phyloP scores from a whole-genome alignment of 2,113 vertebrate species.

The Alouatta palliata region DNA sequence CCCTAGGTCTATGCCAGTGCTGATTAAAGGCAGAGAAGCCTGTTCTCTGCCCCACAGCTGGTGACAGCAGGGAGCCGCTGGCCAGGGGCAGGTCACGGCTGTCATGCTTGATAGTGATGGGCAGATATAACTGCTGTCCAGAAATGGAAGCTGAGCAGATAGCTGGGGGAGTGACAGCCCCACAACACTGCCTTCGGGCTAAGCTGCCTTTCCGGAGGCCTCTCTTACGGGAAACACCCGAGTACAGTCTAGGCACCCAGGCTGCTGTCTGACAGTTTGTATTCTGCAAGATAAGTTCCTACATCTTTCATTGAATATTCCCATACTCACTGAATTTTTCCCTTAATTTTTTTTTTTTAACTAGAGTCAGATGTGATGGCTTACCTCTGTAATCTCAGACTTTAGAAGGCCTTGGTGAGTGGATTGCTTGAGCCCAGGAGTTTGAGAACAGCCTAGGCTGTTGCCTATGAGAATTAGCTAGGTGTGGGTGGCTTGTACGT shows the following conservation, averaged over 20 bases:
- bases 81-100: neutral
- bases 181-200: rapidly evolving
- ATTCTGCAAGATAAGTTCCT: neutral
- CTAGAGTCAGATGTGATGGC: too few species aligned
- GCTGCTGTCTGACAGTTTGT: neutral
- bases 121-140: neutral
- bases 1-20: neutral
- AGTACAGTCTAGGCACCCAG: rapidly evolving
- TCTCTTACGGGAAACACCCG: neutral
- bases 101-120: neutral
- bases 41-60: neutral
- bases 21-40: neutral
- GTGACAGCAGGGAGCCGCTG: neutral
- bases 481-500: too few species aligned
- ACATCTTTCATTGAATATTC: neutral
- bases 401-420: too few species aligned
- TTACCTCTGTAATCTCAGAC: too few species aligned
- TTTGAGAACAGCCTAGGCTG: too few species aligned
- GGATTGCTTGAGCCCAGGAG: too few species aligned
- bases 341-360: neutral
- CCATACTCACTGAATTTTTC: too few species aligned
- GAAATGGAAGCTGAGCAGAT: rapidly evolving
- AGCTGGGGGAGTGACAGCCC: neutral
- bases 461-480: too few species aligned
- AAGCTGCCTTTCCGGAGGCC: neutral